Percentiles rank a stretch among this genome's conserved stretches.
phyloP scores from a whole-genome alignment of 2,797 vertebrate genomes.

The Gymnodraco acuticeps region DNA sequence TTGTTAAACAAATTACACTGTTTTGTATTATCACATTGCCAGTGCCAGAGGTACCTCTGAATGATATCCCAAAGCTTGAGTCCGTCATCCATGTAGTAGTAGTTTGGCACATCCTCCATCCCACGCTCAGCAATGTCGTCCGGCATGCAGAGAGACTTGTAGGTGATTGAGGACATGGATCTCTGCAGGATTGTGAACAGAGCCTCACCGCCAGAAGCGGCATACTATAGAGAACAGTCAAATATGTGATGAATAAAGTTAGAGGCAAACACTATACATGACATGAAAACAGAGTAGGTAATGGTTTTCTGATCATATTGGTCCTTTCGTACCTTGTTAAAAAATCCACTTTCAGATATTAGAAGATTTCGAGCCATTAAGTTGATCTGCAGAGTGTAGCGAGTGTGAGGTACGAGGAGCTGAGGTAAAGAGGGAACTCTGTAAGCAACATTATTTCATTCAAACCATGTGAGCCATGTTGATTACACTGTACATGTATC shows the following conservation, averaged over 20 bases:
- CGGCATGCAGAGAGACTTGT: slow-evolving; percentile 74
- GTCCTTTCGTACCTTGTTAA: slow-evolving; percentile 46
- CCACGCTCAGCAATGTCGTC: slow-evolving; percentile 66
- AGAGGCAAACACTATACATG: not conserved
- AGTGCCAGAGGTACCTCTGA: slow-evolving; percentile 69
- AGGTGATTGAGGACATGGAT: slow-evolving; percentile 64
- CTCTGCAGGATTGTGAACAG: slow-evolving; percentile 44
- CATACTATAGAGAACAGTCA: slow-evolving; percentile 37
- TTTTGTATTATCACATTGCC: too few relatives aligned
- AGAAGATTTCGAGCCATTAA: slow-evolving; percentile 49
- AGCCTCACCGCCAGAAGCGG: slow-evolving; percentile 62
- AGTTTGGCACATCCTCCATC: slow-evolving; percentile 79
- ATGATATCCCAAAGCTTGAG: slow-evolving; percentile 84
- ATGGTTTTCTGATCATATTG: not conserved
- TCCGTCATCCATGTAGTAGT: slow-evolving; percentile 87
- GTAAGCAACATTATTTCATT: not conserved
- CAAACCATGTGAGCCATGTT: not conserved
- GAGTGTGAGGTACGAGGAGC: slow-evolving; percentile 75
- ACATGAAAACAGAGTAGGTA: not conserved
- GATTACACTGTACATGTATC: not conserved
- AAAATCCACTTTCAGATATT: slow-evolving; percentile 55
- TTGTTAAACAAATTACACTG: too few relatives aligned
- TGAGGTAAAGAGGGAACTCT: slow-evolving; percentile 21
- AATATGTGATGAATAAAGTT: not conserved
- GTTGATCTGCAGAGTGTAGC: slow-evolving; percentile 80